phyloP scores from a whole-genome alignment of 92 coral and sea anemone species.

The Ricordea florida region DNA sequence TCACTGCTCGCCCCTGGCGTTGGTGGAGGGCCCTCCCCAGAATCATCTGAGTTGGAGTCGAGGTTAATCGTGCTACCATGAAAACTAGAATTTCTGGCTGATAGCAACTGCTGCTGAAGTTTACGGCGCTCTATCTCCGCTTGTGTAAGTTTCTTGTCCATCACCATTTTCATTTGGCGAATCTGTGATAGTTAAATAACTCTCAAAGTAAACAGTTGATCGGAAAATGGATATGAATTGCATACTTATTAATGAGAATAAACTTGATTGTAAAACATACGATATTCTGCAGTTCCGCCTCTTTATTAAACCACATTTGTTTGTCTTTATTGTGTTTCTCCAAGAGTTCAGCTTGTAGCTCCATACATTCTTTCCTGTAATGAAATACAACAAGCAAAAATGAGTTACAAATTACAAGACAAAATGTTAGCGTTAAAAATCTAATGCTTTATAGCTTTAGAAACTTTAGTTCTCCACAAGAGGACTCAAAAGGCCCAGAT shows the following conservation, averaged over 20 bases:
- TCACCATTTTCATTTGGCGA: slow-evolving; percentile 82
- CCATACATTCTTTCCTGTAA: slow-evolving; percentile 87
- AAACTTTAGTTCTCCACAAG: too few relatives aligned
- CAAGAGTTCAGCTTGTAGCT: slow-evolving; percentile 88
- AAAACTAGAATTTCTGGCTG: slow-evolving; percentile 24
- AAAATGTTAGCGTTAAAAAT: too few relatives aligned
- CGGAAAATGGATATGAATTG: too few relatives aligned
- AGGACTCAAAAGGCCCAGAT: too few relatives aligned
- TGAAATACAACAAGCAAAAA: background rate
- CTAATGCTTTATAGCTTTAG: too few relatives aligned
- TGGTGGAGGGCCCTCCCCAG: slow-evolving; percentile 20
- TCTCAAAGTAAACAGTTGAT: background rate
- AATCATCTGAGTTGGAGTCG: slow-evolving; percentile 71
- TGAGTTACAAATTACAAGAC: background rate
- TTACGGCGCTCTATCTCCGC: slow-evolving; percentile 58
- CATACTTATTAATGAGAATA: too few relatives aligned
- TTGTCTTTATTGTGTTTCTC: slow-evolving; percentile 80
- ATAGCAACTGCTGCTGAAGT: slow-evolving; percentile 41
- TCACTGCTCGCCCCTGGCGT: background rate
- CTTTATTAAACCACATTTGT: slow-evolving; percentile 81
- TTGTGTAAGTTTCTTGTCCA: slow-evolving; percentile 77
- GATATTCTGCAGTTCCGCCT: slow-evolving; percentile 88
- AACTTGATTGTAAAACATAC: slow-evolving; percentile 36
- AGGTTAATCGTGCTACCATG: slow-evolving; percentile 63
- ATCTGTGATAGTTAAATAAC: slow-evolving; percentile 27